Conservation (phyloP, 1,140 invertebrate species). For the Drosophila saltans region DNA sequence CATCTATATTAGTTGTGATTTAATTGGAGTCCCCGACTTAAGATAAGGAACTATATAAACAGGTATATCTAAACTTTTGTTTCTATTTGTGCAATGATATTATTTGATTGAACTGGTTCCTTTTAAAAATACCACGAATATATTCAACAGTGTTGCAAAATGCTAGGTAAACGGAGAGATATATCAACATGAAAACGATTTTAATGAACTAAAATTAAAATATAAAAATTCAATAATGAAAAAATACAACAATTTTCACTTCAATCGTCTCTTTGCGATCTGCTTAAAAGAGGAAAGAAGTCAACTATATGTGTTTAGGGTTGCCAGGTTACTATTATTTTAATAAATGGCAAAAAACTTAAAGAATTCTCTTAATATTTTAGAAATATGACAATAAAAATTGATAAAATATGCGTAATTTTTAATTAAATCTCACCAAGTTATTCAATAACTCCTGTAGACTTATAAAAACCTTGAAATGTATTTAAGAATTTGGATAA, state of each 20-base stretch:
- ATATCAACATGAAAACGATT: too few species aligned
- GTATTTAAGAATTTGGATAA: neutral
- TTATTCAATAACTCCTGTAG: neutral
- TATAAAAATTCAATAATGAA: neutral
- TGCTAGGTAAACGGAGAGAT: neutral
- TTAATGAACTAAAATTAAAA: neutral
- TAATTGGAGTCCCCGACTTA: too few species aligned
- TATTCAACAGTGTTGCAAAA: neutral
- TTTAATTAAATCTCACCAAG: neutral
- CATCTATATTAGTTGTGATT: too few species aligned
- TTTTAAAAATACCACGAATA: neutral
- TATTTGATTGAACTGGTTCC: neutral
- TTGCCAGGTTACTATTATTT: slow-evolving; percentile 24
- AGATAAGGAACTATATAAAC: too few species aligned
- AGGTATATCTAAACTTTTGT: too few species aligned
- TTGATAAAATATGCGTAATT: neutral
- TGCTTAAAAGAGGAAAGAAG: slow-evolving; percentile 33
- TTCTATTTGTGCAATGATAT: too few species aligned
- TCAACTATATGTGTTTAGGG: slow-evolving; percentile 34
- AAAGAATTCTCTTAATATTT: neutral
- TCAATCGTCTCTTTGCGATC: slow-evolving; percentile 27
- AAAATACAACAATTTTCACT: neutral
- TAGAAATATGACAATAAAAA: neutral
- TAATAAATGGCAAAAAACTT: neutral
- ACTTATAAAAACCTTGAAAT: neutral